Conservation (phyloP, 2,888 invertebrate genomes). For the Apodemia zela region DNA sequence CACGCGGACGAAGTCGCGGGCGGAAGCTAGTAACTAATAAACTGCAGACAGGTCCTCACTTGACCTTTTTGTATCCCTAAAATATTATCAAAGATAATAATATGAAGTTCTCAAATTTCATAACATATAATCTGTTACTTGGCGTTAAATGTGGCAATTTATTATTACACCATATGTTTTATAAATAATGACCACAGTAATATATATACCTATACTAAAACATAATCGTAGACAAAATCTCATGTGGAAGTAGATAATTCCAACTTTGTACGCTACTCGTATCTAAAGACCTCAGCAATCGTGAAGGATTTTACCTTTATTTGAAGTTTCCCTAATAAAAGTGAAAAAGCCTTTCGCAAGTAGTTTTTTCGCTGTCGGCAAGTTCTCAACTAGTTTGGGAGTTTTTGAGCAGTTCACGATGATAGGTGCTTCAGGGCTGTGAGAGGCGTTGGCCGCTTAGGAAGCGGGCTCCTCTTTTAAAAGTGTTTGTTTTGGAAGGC, state of each 20-base stretch:
- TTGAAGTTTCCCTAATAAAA: conserved; percentile 32
- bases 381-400: conserved; percentile 27
- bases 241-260: not conserved
- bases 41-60: no score
- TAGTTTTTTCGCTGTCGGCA: conserved; percentile 26
- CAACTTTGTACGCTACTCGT: not conserved
- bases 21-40: no score
- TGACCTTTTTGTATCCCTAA: no score
- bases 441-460: conserved; percentile 9
- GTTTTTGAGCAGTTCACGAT: conserved; percentile 21
- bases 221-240: not conserved
- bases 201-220: no score
- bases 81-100: no score
- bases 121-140: no score
- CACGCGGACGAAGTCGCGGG: no score
- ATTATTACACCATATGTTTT: no score
- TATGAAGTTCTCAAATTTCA: no score
- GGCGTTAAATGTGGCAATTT: no score
- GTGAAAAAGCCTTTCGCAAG: conserved; percentile 23
- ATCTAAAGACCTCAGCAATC: conserved; percentile 3
- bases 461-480: conserved; percentile 12
- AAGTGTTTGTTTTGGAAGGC: conserved; percentile 12
- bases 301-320: conserved; percentile 22
- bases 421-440: conserved; percentile 12
- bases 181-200: no score